phyloP scores from a whole-genome alignment of 2,888 invertebrate genomes.

The Drosophila anceps region DNA sequence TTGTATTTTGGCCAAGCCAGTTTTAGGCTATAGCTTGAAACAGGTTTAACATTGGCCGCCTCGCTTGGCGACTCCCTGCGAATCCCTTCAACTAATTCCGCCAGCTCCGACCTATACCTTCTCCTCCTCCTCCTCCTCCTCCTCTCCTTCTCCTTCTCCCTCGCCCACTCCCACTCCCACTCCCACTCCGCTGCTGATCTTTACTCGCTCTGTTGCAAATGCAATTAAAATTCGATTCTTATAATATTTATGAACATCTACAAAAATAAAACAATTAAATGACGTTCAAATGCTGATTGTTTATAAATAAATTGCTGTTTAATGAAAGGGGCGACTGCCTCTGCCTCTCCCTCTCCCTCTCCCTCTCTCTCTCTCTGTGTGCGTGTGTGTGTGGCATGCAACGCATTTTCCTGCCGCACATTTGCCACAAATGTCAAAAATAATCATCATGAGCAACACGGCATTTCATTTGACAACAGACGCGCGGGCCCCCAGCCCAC shows the following conservation, averaged over 20 bases:
- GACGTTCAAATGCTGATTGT: conserved; percentile 59
- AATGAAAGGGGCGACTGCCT: not conserved
- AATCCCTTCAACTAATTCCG: not conserved
- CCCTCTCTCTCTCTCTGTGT: not conserved
- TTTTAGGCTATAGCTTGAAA: conserved; percentile 36
- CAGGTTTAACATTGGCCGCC: conserved; percentile 32
- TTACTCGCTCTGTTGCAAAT: conserved; percentile 24
- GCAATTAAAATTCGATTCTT: conserved; percentile 76
- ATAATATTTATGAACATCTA: conserved; percentile 42
- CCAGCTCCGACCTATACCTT: not conserved
- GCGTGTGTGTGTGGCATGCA: not conserved
- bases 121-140: too few relatives aligned
- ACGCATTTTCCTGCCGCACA: conserved; percentile 59
- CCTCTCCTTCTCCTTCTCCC: too few relatives aligned
- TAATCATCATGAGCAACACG: conserved; percentile 77
- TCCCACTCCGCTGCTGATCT: not conserved
- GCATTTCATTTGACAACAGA: conserved; percentile 76
- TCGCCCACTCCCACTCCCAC: rapidly evolving
- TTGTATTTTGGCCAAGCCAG: conserved; percentile 60
- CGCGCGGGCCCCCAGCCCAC: conserved; percentile 37
- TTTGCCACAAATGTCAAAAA: conserved; percentile 81
- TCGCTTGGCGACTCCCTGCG: conserved; percentile 2
- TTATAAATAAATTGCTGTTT: conserved; percentile 65
- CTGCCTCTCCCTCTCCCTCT: not conserved
- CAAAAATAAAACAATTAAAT: conserved; percentile 75